Base-by-base conservation (phyloP, 2,797 vertebrate genomes). In the Luscinia luscinia region DNA sequence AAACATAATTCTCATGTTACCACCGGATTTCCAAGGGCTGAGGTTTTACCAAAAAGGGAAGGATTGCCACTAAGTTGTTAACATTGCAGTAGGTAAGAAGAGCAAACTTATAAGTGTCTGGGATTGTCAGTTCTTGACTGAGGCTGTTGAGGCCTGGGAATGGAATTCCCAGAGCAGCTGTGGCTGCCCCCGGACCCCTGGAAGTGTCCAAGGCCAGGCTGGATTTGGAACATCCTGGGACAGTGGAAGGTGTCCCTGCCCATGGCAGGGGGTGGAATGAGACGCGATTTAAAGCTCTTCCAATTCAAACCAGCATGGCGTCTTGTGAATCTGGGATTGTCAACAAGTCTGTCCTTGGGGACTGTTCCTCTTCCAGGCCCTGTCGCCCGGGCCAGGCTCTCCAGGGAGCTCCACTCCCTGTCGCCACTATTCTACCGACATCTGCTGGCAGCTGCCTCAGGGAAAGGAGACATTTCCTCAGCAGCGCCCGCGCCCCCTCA, bases 391-490 rank as follows among this genome's bases (percentile, higher is more conserved):
- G 21, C 74, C 59, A 9, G 24, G n/a, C 87, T 55, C 76, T 13
- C 38, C 76, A 2, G 41, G 77, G 54, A 64, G 61, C 62, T 64
- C 40, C 13, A 0, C 30, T 59, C 70, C 85, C 57, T 11, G 34
- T 82, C 7, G 55, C 59, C 70, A 77, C 82, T 61, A 51, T 94
- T 93, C 75, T 95, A 94, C 94, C 91, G 96, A 96, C 97, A 96
- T 88, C 96, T 96, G 95, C 41, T 73, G 96, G 96, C 82, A 91
- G 84, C 75, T 68, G 79, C 73, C n/a, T 48, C 0, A 6, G 41
- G 45, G 64, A 55, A 55, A 81, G 32, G 22, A 9, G 55, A 82
- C 32, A 43, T 62, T 75, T 82, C 11, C 11, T 9, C 63, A 49
- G 41, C 70, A 49, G 86, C 15, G 62, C 48, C 86, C 2, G 46